Evolutionary conservation across 2,888 invertebrate species (phyloP), one percentile per base, ranked within the genome.

Genomic region (Caenorhabditis japonica): DNA sequence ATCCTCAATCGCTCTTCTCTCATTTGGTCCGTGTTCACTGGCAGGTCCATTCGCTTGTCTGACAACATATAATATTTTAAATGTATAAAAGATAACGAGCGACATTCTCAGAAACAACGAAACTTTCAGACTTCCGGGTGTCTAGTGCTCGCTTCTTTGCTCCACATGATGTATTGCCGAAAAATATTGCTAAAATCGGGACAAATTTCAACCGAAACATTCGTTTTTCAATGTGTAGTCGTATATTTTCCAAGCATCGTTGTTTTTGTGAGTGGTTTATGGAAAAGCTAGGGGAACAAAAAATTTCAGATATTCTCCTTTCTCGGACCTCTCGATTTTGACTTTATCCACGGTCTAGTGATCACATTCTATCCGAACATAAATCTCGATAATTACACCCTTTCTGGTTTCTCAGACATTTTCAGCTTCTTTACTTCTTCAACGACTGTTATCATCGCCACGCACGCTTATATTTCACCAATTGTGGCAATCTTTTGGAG

Each of bases 81-180:
- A 64, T 34, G 64, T 64, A n/a, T n/a, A n/a, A n/a, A n/a, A n/a
- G n/a, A n/a, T n/a, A n/a, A n/a, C n/a, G n/a, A n/a, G n/a, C n/a
- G n/a, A n/a, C n/a, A n/a, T n/a, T n/a, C n/a, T n/a, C n/a, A n/a
- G n/a, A n/a, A n/a, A n/a, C n/a, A n/a, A n/a, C n/a, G n/a, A n/a
- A n/a, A n/a, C n/a, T 61, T 52, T 34, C 49, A 64, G 64, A 64
- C 64, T 17, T 55, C 55, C 10, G 64, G 64, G 2, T 64, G 64
- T 13, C 49, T 64, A 10, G 64, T 64, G 27, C 55, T 64, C 3
- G 55, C 64, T 10, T 64, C 64, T n/a, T 55, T 64, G 3, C 55
- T 64, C n/a, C 64, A 64, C 4, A 64, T 55, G 55, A 64, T 64
- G 64, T 64, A 55, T 17, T 64, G 47, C 17, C 47, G 64, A 23